Evolutionary conservation across 2,888 invertebrate species (phyloP).

Genomic region (Gisinianus flammeolus): DNA sequence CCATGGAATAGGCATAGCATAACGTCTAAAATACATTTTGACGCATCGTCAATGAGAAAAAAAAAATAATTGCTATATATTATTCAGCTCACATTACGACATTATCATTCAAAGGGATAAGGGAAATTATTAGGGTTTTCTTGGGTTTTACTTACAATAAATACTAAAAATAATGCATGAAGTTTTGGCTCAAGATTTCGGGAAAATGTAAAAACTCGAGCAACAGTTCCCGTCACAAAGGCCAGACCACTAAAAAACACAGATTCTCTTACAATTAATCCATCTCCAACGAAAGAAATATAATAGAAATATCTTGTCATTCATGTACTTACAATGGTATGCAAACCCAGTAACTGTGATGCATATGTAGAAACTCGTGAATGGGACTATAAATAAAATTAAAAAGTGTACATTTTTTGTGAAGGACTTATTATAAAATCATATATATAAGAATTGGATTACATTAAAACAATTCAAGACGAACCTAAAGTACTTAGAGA

Average conservation of each 20-base stretch:
- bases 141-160: constrained; percentile 25
- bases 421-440: not conserved
- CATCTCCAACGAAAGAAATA: not conserved
- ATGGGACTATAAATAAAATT: not conserved
- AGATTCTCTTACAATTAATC: not conserved
- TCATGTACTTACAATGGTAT: not conserved
- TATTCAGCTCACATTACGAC: too few species aligned
- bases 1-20: constrained; percentile 30
- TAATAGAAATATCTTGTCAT: not conserved
- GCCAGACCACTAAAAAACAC: not conserved
- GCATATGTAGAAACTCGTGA: not conserved
- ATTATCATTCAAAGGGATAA: too few species aligned
- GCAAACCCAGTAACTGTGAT: constrained; percentile 20
- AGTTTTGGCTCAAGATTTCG: constrained; percentile 1
- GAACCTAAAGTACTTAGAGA: not conserved
- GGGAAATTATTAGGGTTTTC: too few species aligned
- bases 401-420: not conserved
- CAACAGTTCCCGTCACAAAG: constrained; percentile 3
- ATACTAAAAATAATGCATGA: constrained; percentile 1
- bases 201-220: constrained; percentile 17
- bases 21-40: constrained; percentile 22
- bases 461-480: too few species aligned
- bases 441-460: not conserved
- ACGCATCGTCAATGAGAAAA: too few species aligned
- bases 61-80: too few species aligned